Evolutionary conservation across 2,113 vertebrate species (phyloP).

Genomic region (Percina caprodes): DNA sequence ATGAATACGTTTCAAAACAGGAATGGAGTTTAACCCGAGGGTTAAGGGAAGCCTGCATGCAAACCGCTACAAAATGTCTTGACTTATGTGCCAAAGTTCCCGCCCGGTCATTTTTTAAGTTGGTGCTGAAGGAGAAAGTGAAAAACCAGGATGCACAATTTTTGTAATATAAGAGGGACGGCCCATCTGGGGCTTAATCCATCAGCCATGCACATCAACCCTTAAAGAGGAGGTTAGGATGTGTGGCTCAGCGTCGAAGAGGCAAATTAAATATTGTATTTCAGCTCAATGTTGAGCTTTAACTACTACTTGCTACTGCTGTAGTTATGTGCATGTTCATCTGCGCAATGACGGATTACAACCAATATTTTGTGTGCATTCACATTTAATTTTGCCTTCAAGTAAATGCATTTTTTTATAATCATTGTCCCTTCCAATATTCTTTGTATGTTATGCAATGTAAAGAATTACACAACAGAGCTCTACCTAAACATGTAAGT

Average conservation of each 20-base stretch:
- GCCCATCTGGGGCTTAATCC: slow-evolving; percentile 22
- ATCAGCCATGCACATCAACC: slow-evolving; percentile 39
- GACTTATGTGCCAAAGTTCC: slow-evolving; percentile 56
- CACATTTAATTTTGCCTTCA: background rate
- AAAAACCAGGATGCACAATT: slow-evolving; percentile 36
- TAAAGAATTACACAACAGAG: background rate
- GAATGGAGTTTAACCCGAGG: slow-evolving; percentile 61
- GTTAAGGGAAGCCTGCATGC: slow-evolving; percentile 59
- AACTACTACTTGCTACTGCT: too few relatives aligned
- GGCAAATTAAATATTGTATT: slow-evolving; percentile 17
- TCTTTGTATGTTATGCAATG: background rate
- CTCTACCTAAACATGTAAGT: background rate
- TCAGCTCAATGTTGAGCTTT: background rate
- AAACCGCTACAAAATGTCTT: slow-evolving; percentile 62
- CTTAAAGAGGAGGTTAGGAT: slow-evolving; percentile 16
- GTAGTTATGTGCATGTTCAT: background rate
- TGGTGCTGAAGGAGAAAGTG: slow-evolving; percentile 44
- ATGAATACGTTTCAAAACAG: slow-evolving; percentile 59
- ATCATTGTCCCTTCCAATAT: too few relatives aligned
- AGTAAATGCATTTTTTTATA: background rate
- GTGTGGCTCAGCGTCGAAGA: slow-evolving; percentile 5
- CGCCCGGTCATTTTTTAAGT: slow-evolving; percentile 34
- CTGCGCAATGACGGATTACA: background rate
- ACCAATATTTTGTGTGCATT: background rate
- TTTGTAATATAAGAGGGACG: slow-evolving; percentile 16